Base-by-base conservation (phyloP, 2,113 vertebrate genomes). In the Chaetorhynchus papuensis region DNA sequence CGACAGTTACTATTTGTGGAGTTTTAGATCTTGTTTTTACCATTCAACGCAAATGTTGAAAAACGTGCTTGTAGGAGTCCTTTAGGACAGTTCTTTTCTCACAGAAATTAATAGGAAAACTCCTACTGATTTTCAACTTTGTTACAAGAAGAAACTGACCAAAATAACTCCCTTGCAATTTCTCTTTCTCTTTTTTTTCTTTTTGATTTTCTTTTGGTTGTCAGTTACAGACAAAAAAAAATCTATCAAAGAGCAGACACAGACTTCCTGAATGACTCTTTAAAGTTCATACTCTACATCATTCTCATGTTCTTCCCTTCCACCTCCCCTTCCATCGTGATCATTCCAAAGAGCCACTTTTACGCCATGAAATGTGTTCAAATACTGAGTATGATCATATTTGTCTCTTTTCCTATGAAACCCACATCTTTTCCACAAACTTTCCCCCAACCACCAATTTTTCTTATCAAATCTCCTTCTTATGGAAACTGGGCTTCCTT, bases 1-100 rank as follows among this genome's bases (percentile, higher is more conserved):
- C 13, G 13, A 88, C 81, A 82, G 77, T 89, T 95, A 69, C 91
- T 97, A 95, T 96, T 96, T 93, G 59, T 35, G 71, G 94, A 64
- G 49, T 23, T 91, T 90, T 60, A 63, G 59, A 63, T 86, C 90
- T 92, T 90, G 81, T 65, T 93, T 86, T 93, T 83, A 70, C 52
- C 85, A 74, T 89, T 94, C 76, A 93, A 78, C 1, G 8, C 90
- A 94, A 96, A 90, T 88, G 85, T 83, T 94, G 90, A 68, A 93
- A 92, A 95, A 90, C 3, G 56, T 94, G 85, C 44, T 74, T 90
- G 82, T 77, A 92, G 93, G 82, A 83, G 78, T 91, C 66, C 50
- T 95, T 84, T 57, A 83, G 75, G 68, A 65, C 13, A 33, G 47
- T 56, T 78, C 78, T 76, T 53, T 53, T 70, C 50, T 76, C 71